phyloP scores from a whole-genome alignment of 2,797 vertebrate species.

The Cuculus canorus region DNA sequence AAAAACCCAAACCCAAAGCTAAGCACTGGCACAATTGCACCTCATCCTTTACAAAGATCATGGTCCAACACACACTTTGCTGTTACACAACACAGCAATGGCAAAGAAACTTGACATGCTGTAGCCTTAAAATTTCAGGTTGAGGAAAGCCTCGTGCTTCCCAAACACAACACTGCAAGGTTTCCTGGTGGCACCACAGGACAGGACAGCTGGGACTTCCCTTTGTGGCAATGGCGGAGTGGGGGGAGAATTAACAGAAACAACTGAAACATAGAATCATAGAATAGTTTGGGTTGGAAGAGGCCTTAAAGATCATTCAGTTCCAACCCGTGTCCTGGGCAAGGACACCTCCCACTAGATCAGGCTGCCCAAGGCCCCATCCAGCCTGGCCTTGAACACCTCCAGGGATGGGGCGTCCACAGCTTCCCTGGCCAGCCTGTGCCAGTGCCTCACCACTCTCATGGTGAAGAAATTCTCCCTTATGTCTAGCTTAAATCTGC shows the following conservation, averaged over 20 bases:
- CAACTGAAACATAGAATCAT: not conserved
- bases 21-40: not conserved
- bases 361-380: too few relatives aligned
- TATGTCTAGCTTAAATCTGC: too few relatives aligned
- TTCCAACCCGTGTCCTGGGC: too few relatives aligned
- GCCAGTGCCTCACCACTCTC: too few relatives aligned
- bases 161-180: too few relatives aligned
- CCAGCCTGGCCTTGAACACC: too few relatives aligned
- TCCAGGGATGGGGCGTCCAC: too few relatives aligned
- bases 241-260: not conserved
- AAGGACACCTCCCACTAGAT: too few relatives aligned
- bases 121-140: not conserved
- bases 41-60: not conserved
- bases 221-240: rapidly evolving
- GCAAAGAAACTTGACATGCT: not conserved
- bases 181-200: not conserved
- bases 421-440: too few relatives aligned
- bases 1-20: not conserved
- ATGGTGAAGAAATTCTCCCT: too few relatives aligned
- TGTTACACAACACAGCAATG: not conserved
- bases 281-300: too few relatives aligned
- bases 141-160: rapidly evolving
- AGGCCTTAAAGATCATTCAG: too few relatives aligned
- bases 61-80: rapidly evolving
- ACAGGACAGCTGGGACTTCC: not conserved